Conservation (phyloP, 2,113 vertebrate species). For the Leucoraja erinaceus region DNA sequence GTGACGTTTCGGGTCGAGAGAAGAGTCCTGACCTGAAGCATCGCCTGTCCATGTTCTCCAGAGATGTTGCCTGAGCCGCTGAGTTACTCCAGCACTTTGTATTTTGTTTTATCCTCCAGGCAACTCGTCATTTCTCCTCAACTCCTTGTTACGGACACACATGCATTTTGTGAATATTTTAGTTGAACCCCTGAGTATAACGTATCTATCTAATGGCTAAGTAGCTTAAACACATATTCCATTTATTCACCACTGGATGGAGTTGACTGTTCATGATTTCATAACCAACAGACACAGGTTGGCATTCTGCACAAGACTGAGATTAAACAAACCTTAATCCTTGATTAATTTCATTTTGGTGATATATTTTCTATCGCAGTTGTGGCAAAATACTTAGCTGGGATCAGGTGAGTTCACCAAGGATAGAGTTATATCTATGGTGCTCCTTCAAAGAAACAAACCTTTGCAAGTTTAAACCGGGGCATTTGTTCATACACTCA, state of each 20-base stretch:
- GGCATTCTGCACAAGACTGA: not conserved
- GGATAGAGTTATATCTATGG: not conserved
- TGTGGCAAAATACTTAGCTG: not conserved
- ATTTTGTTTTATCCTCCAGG: not conserved
- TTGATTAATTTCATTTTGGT: not conserved
- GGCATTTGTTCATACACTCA: not conserved
- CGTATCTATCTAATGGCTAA: not conserved
- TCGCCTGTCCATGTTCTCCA: too few species aligned
- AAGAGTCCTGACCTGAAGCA: too few species aligned
- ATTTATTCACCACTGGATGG: conserved; percentile 50
- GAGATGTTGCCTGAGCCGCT: too few species aligned
- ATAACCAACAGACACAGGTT: conserved; percentile 39
- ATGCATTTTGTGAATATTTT: not conserved
- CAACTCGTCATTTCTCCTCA: not conserved
- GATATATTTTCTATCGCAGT: not conserved
- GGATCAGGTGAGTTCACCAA: not conserved
- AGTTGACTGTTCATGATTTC: conserved; percentile 65
- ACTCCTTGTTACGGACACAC: not conserved
- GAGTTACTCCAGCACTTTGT: too few species aligned
- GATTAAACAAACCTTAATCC: not conserved
- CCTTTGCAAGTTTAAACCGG: not conserved
- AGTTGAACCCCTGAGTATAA: conserved; percentile 36
- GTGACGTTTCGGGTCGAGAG: too few species aligned
- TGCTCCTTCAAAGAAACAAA: not conserved
- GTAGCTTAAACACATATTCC: not conserved